Base-by-base conservation (phyloP, 2,797 vertebrate species). In the Aphelocoma californica region DNA sequence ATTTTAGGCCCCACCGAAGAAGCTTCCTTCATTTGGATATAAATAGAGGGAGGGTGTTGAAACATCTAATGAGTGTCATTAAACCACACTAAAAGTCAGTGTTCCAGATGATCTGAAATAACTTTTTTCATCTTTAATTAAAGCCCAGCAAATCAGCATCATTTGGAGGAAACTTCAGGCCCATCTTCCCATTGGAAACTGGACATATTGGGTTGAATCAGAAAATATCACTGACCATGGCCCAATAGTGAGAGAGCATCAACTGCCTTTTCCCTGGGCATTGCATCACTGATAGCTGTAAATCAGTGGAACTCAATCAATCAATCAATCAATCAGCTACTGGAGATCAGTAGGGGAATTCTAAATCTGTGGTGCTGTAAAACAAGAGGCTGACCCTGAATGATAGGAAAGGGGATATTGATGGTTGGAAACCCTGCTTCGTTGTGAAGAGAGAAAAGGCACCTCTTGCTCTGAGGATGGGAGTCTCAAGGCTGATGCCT, bases 1-100 rank as follows among this genome's bases (percentile, higher is more conserved):
- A 80, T 75, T 92, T 88, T 81, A 75, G 31, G 26, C 10, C 36
- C 45, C 47, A 88, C 67, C 2, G 25, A 89, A 67, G 32, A 86
- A 88, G 14, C 4, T 92, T 88, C 44, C n/a, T 80, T 74, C 72
- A 86, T 94, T 92, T 91, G 51, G 54, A 20, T 88, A 84, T 72
- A 81, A 94, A 75, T n/a, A 90, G 64, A 86, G 25, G 28, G 65
- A 74, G 57, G 72, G 69, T 64, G 18, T 28, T 80, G 40, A 26
- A 54, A 23, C 12, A 64, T 31, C 26, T 69, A 88, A 77, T 36
- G 60, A 70, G 21, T 18, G 13, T 34, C 77, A 81, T 65, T 47
- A 82, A 93, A 6, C 14, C 51, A 34, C 40, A 53, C 47, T 71
- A 57, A 40, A 84, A 84, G 18, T 31, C 70, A 57, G 19, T 29